Evolutionary conservation across 2,113 vertebrate species (phyloP).

Genomic region (Heptranchias perlo): DNA sequence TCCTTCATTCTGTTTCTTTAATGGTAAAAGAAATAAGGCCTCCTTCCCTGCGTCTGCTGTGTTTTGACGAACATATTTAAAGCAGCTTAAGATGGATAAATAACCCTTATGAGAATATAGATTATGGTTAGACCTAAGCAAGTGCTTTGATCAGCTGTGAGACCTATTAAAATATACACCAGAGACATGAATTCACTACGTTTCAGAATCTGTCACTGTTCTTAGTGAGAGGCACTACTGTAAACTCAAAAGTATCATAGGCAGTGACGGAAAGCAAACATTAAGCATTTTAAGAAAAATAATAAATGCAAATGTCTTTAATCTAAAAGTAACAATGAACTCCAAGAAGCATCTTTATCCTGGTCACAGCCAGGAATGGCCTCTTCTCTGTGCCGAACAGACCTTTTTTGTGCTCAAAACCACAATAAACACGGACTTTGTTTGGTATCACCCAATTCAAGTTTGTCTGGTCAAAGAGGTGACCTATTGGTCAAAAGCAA

Average conservation of each 20-base stretch:
- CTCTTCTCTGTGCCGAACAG: background rate
- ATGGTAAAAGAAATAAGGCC: background rate
- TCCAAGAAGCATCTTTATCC: background rate
- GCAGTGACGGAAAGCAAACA: background rate
- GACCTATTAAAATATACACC: conserved; percentile 1
- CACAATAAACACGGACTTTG: background rate
- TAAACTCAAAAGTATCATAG: background rate
- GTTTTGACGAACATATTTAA: background rate
- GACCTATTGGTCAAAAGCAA: too few relatives aligned
- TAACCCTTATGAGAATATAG: conserved; percentile 26
- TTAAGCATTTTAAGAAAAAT: background rate
- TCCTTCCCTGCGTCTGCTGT: background rate
- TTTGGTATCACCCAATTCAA: background rate
- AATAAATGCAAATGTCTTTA: background rate
- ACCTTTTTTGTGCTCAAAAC: background rate
- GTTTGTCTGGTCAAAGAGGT: background rate
- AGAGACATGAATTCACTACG: background rate
- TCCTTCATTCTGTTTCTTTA: background rate
- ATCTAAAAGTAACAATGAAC: background rate
- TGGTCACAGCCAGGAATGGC: background rate
- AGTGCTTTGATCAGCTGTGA: background rate
- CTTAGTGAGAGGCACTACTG: background rate
- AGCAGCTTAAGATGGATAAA: background rate
- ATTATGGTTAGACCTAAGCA: background rate
- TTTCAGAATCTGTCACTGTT: background rate